Percentiles rank a stretch among this genome's conserved stretches.
Conservation (phyloP, 2,797 vertebrate species). For the Parotocinclus haroldoi region DNA sequence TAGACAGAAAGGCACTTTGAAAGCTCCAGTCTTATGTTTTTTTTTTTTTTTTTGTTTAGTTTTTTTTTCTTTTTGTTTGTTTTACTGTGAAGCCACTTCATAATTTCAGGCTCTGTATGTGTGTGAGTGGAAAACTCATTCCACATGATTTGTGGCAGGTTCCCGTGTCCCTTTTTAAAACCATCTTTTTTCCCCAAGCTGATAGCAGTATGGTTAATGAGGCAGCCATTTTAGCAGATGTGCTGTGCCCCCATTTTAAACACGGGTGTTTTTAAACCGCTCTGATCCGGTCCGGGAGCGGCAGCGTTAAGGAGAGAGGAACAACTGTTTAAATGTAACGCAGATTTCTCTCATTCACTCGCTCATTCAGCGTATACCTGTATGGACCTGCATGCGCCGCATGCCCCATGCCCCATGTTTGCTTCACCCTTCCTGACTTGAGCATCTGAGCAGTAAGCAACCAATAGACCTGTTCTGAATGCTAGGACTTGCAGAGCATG, state of each 20-base stretch:
- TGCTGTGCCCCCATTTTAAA: constrained; percentile 25
- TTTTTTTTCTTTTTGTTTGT: not conserved
- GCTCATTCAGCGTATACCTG: constrained; percentile 9
- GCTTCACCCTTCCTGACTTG: constrained; percentile 51
- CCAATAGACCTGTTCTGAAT: constrained; percentile 48
- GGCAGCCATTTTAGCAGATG: constrained; percentile 29
- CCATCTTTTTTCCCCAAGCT: not conserved
- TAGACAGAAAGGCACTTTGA: not conserved
- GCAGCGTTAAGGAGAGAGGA: not conserved
- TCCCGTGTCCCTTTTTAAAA: not conserved
- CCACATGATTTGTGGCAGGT: too few relatives aligned
- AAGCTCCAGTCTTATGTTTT: too few relatives aligned
- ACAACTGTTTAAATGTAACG: not conserved
- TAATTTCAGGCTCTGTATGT: too few relatives aligned
- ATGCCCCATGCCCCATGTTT: constrained; percentile 61
- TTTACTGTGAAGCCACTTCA: too few relatives aligned
- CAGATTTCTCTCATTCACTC: constrained; percentile 4
- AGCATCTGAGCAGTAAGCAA: constrained; percentile 54
- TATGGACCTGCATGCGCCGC: constrained; percentile 59
- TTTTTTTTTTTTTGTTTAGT: too few relatives aligned
- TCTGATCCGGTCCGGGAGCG: constrained; percentile 6
- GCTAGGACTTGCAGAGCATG: constrained; percentile 35
- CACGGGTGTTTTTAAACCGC: not conserved
- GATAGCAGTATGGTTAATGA: constrained; percentile 21
- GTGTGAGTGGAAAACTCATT: not conserved